Evolutionary conservation across 2,797 vertebrate species (phyloP), one percentile per base, ranked within the genome.

Genomic region (Brotula barbata): DNA sequence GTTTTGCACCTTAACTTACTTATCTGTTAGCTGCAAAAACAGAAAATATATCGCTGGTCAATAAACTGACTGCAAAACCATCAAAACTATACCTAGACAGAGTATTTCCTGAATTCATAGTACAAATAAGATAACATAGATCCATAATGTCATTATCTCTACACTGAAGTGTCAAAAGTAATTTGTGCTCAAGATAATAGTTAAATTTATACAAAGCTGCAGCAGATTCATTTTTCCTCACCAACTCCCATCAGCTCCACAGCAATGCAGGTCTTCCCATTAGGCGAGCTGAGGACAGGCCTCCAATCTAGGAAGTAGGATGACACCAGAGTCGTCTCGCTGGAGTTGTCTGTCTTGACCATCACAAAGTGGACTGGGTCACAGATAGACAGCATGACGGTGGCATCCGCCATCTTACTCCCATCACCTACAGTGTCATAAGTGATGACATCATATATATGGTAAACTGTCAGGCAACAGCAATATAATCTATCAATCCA

Each of bases 301-400:
- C 96, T 91, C 96, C 97, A 99, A 80, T 99, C 97, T 61, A 99
- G 89, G 80, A 98, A 96, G 85, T 95, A 92, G 47, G 97, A 99
- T 0, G 97, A 94, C 23, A 96, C 89, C 48, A 99, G 88, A 0
- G 92, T 89, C 0, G 93, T 98, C 77, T 98, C 95, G 51, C 92
- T 91, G 78, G 91, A 93, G 0, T 92, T 90, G 86, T 98, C 94
- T 0, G 90, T 97, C 89, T 90, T 96, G 78, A 98, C 94, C 73
- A 99, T 88, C 51, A 99, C 95, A 83, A 99, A 88, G 61, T 99
- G 96, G 52, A 98, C 89, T 3, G 95, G 93, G 78, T 99, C 97
- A 81, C 94, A 94, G 73, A 99, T 89, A 15, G 97, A 97, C 63
- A 99, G 87, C 94, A 99, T 94, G 58, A 90, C 81, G 21, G 95